phyloP scores from a whole-genome alignment of 2,797 vertebrate genomes.

The Onychomys arenicola region DNA sequence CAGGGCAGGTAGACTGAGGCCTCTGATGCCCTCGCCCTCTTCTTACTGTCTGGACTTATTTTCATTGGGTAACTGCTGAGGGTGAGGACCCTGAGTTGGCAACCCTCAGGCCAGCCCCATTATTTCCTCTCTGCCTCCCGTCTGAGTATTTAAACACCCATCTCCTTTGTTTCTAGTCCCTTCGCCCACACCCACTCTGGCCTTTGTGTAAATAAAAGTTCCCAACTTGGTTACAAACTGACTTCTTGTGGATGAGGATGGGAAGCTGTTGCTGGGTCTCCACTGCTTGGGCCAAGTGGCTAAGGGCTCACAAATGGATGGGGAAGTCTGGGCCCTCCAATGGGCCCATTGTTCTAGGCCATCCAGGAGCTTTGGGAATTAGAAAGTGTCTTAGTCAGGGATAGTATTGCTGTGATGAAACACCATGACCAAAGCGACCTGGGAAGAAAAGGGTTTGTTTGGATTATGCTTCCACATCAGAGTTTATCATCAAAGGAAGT shows the following conservation, averaged over 20 bases:
- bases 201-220: constrained; percentile 77
- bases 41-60: neutral
- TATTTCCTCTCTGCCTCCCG: neutral
- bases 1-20: neutral
- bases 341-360: neutral
- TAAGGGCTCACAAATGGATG: neutral
- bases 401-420: neutral
- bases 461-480: neutral
- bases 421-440: neutral
- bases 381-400: neutral
- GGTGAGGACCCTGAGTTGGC: neutral
- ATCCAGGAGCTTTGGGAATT: neutral
- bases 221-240: constrained; percentile 58
- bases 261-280: neutral
- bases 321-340: neutral
- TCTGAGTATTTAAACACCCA: constrained; percentile 75
- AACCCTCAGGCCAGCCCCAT: constrained; percentile 5
- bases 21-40: neutral
- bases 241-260: neutral
- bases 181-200: neutral
- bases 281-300: neutral
- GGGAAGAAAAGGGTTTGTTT: neutral
- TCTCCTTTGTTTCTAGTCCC: neutral
- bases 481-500: neutral
- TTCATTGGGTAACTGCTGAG: neutral